Evolutionary conservation across 2,888 invertebrate species (phyloP).

Genomic region (Buathra laborator): DNA sequence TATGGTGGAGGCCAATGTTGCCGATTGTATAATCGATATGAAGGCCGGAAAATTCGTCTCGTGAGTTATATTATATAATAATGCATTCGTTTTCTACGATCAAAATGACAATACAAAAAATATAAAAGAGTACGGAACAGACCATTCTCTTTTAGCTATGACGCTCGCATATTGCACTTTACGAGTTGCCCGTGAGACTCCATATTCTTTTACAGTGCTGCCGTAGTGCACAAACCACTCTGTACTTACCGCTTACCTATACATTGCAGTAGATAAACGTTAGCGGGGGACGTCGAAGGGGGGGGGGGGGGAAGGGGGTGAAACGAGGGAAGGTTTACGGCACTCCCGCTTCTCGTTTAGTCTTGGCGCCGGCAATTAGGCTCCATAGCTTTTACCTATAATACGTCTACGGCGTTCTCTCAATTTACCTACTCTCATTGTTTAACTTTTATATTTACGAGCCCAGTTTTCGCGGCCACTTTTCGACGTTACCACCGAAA

Average conservation of each 20-base stretch:
- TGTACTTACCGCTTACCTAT: constrained; percentile 32
- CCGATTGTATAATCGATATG: constrained; percentile 92
- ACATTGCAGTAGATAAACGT: constrained; percentile 53
- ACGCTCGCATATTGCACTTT: constrained; percentile 38
- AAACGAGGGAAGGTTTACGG: constrained; percentile 49
- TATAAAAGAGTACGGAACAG: not conserved
- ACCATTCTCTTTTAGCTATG: constrained; percentile 22
- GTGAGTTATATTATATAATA: constrained; percentile 87
- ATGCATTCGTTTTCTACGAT: not conserved
- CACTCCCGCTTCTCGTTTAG: constrained; percentile 51
- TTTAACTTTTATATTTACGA: constrained; percentile 46
- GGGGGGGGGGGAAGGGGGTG: not conserved
- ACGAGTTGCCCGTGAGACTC: constrained; percentile 44
- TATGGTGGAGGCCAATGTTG: constrained; percentile 92
- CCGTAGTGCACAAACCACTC: not conserved
- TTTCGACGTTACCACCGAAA: constrained; percentile 10
- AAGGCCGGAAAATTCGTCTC: constrained; percentile 94
- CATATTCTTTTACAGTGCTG: constrained; percentile 11
- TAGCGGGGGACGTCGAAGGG: not conserved
- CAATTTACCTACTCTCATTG: constrained; percentile 49
- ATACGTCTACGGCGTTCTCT: constrained; percentile 34
- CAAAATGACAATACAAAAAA: not conserved
- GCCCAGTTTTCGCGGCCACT: constrained; percentile 29
- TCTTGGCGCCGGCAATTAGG: constrained; percentile 62
- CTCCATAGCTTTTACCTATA: constrained; percentile 42